A percentile compares a stretch with the other conserved stretches of the same genome.
phyloP scores from a whole-genome alignment of 1,140 invertebrate species.

The Paraescarpia echinospica region DNA sequence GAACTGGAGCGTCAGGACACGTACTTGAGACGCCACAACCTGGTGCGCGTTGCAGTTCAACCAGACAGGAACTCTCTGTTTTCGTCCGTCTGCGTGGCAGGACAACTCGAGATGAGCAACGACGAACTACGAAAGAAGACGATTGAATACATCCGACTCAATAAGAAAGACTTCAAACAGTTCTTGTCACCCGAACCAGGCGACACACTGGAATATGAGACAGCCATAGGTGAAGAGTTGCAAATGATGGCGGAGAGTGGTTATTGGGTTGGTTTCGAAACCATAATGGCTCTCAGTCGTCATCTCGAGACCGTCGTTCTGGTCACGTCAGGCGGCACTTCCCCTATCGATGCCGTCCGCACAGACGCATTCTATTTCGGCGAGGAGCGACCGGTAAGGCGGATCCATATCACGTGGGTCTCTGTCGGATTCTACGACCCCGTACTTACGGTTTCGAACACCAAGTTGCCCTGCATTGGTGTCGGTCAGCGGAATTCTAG shows the following conservation, averaged over 20 bases:
- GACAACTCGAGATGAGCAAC: neutral
- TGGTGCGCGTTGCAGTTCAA: neutral
- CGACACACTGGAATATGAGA: neutral
- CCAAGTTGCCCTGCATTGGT: too few species aligned
- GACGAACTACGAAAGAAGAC: neutral
- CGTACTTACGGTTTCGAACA: neutral
- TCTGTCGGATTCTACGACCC: neutral
- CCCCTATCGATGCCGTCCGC: neutral
- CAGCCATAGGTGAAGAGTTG: neutral
- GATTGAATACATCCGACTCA: neutral
- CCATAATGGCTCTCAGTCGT: neutral
- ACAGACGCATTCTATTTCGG: neutral
- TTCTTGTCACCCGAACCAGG: neutral
- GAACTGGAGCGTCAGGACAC: neutral
- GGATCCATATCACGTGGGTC: neutral
- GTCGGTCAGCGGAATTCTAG: neutral
- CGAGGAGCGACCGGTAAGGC: neutral
- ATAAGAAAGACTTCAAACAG: neutral
- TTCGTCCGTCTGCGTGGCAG: neutral
- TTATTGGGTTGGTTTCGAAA: neutral
- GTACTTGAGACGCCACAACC: neutral
- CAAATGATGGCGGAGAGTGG: neutral
- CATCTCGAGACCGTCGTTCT: neutral
- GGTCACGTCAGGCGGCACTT: neutral
- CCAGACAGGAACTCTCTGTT: neutral